Conservation (phyloP, 2,113 vertebrate genomes). For the Caloenas nicobarica region DNA sequence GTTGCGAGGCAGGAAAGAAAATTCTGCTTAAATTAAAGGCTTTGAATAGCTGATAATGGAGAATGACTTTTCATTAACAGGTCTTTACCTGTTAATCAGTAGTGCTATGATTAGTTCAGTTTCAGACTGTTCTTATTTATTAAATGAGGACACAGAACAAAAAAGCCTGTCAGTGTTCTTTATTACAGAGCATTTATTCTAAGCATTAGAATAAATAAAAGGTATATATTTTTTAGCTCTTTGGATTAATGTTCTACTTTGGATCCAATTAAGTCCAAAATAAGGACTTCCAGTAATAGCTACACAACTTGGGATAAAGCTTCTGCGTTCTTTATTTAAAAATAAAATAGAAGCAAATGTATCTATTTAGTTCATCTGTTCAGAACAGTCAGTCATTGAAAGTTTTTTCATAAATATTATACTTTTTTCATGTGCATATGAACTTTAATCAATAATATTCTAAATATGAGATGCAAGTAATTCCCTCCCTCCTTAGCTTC, state of each 20-base stretch:
- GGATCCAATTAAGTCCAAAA: neutral
- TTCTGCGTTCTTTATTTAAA: neutral
- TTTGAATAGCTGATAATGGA: neutral
- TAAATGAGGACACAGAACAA: neutral
- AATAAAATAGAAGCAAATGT: neutral
- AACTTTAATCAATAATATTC: no score
- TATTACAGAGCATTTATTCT: neutral
- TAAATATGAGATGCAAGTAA: no score
- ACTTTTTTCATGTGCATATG: neutral
- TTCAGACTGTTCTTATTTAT: neutral
- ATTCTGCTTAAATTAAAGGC: neutral
- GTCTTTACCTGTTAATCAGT: conserved; percentile 14
- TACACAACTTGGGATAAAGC: neutral
- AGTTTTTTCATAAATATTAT: neutral
- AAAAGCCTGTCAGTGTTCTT: neutral
- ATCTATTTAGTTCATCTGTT: neutral
- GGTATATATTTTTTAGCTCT: neutral
- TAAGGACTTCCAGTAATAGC: neutral
- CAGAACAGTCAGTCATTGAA: neutral
- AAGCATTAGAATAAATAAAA: neutral
- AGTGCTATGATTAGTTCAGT: neutral
- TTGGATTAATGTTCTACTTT: neutral
- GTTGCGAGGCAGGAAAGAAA: neutral
- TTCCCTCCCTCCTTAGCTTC: neutral
- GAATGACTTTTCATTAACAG: conserved; percentile 17